Percentiles rank a stretch among this genome's conserved stretches.
phyloP scores from a whole-genome alignment of 1,140 invertebrate genomes.

The Drosophila littoralis region DNA sequence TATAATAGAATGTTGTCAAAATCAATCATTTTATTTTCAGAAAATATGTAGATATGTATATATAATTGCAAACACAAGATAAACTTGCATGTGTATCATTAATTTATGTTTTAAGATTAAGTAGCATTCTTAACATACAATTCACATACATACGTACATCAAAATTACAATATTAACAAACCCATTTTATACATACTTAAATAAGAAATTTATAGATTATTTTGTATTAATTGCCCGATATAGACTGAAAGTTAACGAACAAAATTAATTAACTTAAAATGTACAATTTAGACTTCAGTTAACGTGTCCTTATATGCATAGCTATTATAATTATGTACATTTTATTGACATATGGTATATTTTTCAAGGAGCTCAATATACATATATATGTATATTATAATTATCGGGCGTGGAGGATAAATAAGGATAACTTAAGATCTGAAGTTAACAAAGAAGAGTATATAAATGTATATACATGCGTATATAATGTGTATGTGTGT shows the following conservation, averaged over 20 bases:
- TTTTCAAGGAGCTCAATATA: background rate
- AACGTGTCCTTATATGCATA: background rate
- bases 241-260: background rate
- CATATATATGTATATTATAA: background rate
- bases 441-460: background rate
- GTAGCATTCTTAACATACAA: constrained; percentile 1
- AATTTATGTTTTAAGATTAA: constrained; percentile 1
- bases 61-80: background rate
- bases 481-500: background rate
- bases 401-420: background rate
- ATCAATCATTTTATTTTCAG: background rate
- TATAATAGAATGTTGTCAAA: background rate
- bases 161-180: constrained; percentile 5
- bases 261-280: background rate
- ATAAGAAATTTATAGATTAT: background rate
- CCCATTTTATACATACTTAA: constrained; percentile 7
- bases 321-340: background rate
- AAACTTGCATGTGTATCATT: background rate
- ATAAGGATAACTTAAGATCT: background rate
- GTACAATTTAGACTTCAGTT: background rate
- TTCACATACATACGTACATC: constrained; percentile 3
- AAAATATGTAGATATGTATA: background rate
- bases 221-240: background rate
- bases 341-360: background rate
- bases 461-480: background rate